A percentile compares a stretch with the other conserved stretches of the same genome.
These are phyloP conservation scores for Augochlora pura DNA, from an alignment of 1,140 invertebrate genomes.

Conservation along the genomic window DNA sequence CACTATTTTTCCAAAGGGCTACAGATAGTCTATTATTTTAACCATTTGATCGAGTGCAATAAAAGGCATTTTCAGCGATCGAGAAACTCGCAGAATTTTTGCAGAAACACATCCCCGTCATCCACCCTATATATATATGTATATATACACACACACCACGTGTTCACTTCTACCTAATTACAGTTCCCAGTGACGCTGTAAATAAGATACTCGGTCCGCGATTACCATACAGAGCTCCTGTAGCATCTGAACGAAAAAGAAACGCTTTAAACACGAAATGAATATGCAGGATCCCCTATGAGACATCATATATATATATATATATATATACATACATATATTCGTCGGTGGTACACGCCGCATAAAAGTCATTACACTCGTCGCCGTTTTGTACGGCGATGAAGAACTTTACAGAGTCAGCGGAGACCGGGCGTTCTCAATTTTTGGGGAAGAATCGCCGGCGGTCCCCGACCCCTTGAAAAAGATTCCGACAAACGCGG, in stretches of 20 bases:
- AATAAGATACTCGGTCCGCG: constrained; percentile 12
- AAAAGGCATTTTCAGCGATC: not conserved
- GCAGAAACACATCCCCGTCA: not conserved
- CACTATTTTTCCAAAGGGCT: not conserved
- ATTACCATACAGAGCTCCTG: constrained; percentile 4
- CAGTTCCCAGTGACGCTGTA: not conserved
- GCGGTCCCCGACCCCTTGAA: not conserved
- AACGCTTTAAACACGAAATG: constrained; percentile 28
- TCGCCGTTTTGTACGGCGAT: constrained; percentile 4
- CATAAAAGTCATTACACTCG: constrained; percentile 27
- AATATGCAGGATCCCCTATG: constrained; percentile 11
- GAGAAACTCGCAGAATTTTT: not conserved
- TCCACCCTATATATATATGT: not conserved
- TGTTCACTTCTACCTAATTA: constrained; percentile 19
- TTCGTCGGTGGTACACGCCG: constrained; percentile 1
- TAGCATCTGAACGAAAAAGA: constrained; percentile 5
- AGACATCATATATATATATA: constrained; percentile 1
- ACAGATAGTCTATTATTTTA: not conserved
- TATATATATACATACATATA: not conserved
- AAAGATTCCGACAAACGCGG: not conserved
- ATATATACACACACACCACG: too few species aligned
- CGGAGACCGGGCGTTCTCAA: not conserved
- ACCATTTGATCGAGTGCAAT: not conserved
- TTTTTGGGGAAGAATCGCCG: not conserved
- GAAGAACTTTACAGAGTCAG: constrained; percentile 4